These are phyloP conservation scores for Pseudopleuronectes americanus DNA, from an alignment of 2,797 vertebrate species.

Conservation along the genomic window DNA sequence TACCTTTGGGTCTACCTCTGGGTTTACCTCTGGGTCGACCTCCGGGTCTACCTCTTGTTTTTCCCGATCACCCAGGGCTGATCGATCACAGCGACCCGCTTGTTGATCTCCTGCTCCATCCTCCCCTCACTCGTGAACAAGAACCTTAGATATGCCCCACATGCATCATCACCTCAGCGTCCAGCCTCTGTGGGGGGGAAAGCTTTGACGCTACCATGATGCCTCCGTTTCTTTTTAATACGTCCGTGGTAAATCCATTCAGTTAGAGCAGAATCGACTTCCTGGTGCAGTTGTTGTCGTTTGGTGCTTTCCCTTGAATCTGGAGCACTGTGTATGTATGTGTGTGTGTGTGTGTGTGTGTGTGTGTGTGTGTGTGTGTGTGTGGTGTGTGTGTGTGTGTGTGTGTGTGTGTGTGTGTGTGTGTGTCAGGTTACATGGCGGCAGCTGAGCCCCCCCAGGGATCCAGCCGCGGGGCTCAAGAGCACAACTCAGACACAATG, in stretches of 20 bases:
- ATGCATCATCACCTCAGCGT: neutral
- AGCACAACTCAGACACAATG: constrained; percentile 9
- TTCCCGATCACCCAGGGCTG: too few relatives aligned
- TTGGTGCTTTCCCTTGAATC: constrained; percentile 55
- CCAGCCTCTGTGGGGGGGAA: neutral
- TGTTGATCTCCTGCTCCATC: too few relatives aligned
- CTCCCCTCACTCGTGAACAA: too few relatives aligned
- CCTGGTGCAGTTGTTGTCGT: constrained; percentile 60
- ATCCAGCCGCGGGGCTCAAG: constrained; percentile 19
- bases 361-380: constrained; percentile 14
- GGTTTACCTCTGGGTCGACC: too few relatives aligned
- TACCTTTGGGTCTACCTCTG: too few relatives aligned
- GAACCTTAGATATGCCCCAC: neutral
- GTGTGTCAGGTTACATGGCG: constrained; percentile 24
- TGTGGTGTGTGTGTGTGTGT: constrained; percentile 20
- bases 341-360: constrained; percentile 19
- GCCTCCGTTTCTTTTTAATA: neutral
- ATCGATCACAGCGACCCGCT: too few relatives aligned
- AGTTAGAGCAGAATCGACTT: constrained; percentile 42
- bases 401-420: constrained; percentile 16
- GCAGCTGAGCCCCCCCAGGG: constrained; percentile 57
- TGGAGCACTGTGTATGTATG: constrained; percentile 31
- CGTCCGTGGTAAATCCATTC: constrained; percentile 31
- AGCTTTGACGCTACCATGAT: neutral
- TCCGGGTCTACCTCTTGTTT: too few relatives aligned